These are phyloP conservation scores for Blastobasis lacticolella DNA, from an alignment of 2,888 invertebrate species.

Conservation along the genomic window DNA sequence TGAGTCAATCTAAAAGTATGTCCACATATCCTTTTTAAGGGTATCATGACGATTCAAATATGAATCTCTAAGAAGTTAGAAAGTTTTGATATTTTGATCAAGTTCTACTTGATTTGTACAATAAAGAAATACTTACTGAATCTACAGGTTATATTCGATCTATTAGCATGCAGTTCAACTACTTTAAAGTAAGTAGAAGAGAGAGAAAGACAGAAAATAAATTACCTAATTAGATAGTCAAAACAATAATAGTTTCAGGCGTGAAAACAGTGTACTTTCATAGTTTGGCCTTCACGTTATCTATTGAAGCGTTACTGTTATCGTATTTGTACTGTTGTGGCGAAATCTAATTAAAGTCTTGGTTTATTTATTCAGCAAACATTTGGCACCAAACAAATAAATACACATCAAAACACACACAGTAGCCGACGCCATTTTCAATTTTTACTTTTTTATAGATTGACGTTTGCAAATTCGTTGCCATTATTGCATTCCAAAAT, in stretches of 20 bases:
- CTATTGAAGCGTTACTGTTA: slow-evolving; percentile 9
- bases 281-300: slow-evolving; percentile 23
- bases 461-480: background rate
- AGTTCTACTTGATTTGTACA: no score
- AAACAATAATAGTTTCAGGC: slow-evolving; percentile 12
- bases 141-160: no score
- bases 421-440: slow-evolving; percentile 31
- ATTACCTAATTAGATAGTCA: slow-evolving; percentile 11
- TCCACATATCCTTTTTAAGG: slow-evolving; percentile 20
- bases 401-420: slow-evolving; percentile 24
- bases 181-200: no score
- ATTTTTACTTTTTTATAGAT: slow-evolving; percentile 10
- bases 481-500: background rate
- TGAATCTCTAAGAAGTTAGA: no score
- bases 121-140: no score
- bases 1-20: slow-evolving; percentile 47
- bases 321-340: slow-evolving; percentile 13
- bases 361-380: slow-evolving; percentile 17
- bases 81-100: no score
- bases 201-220: background rate
- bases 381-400: slow-evolving; percentile 21
- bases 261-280: slow-evolving; percentile 9
- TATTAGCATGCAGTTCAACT: no score
- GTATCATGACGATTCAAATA: background rate
- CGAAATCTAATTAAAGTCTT: slow-evolving; percentile 16